Conservation (phyloP, 2,113 vertebrate species). For the Sylvilagus bachmani region DNA sequence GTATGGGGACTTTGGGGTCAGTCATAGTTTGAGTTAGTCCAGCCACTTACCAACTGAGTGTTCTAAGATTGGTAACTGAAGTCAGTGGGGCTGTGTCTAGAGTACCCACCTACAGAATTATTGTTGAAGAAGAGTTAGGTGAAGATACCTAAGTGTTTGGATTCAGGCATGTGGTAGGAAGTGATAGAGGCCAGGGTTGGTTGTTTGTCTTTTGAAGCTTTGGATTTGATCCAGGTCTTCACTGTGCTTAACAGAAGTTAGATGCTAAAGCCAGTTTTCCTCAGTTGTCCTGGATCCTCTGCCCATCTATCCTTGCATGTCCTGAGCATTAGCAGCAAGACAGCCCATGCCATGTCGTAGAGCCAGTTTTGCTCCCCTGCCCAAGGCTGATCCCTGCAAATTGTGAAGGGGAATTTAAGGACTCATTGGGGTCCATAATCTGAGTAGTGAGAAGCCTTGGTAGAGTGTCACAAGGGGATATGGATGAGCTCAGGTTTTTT, state of each 20-base stretch:
- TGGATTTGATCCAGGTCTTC: slow-evolving; percentile 32
- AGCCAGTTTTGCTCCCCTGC: background rate
- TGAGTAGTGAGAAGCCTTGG: background rate
- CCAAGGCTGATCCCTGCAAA: background rate
- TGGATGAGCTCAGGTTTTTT: background rate
- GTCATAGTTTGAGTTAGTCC: background rate
- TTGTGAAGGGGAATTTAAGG: background rate
- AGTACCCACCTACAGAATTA: background rate
- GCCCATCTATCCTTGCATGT: background rate
- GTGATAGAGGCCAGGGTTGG: background rate
- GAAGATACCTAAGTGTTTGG: background rate
- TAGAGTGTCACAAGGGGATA: background rate
- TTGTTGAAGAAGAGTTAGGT: background rate
- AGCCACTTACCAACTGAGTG: background rate
- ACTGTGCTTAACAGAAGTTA: background rate
- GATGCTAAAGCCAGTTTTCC: background rate
- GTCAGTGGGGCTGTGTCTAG: background rate
- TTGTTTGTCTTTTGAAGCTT: background rate
- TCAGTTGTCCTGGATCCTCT: background rate
- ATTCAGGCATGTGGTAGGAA: background rate
- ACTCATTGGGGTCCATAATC: background rate
- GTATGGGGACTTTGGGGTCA: background rate
- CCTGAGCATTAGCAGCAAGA: background rate
- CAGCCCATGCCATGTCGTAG: background rate
- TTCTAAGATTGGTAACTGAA: background rate